These are phyloP conservation scores for Eumaeus atala DNA, from an alignment of 1,140 invertebrate species.

Conservation along the genomic window DNA sequence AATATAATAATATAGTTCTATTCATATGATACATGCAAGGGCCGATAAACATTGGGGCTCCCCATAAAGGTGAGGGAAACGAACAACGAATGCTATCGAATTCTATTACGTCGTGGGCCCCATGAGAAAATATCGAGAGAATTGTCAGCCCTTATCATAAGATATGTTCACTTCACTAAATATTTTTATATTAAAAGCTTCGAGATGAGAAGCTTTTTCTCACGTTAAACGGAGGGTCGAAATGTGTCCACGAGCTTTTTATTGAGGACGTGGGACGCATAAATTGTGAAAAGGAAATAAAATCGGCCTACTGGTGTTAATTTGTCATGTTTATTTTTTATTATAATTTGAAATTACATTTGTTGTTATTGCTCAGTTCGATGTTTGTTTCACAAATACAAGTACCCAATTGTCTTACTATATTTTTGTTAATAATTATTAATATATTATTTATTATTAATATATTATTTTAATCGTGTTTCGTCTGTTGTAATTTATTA, in stretches of 20 bases:
- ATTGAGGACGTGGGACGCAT: slow-evolving; percentile 25
- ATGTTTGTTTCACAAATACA: too few species aligned
- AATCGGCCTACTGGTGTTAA: slow-evolving; percentile 4
- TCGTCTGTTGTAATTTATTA: too few species aligned
- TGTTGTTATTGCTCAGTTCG: too few species aligned
- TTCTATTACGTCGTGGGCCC: not conserved
- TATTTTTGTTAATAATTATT: too few species aligned
- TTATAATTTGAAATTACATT: not conserved
- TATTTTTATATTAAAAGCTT: slow-evolving; percentile 25
- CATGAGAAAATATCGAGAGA: slow-evolving; percentile 3
- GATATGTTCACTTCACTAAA: slow-evolving; percentile 11
- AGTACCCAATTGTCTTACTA: too few species aligned
- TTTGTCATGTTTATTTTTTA: slow-evolving; percentile 11
- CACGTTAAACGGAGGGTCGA: slow-evolving; percentile 23
- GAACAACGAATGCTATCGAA: not conserved
- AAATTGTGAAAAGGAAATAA: slow-evolving; percentile 20
- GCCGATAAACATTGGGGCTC: not conserved
- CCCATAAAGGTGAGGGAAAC: slow-evolving; percentile 3
- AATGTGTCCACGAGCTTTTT: slow-evolving; percentile 20
- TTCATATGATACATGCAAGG: slow-evolving; percentile 2
- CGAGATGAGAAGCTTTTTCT: slow-evolving; percentile 22
- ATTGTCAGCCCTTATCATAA: slow-evolving; percentile 10
- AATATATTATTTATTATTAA: too few species aligned
- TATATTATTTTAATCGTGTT: too few species aligned
- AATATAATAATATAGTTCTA: too few species aligned